Evolutionary conservation across 2,113 vertebrate genomes (phyloP).

Genomic region (Micronycteris hirsuta): DNA sequence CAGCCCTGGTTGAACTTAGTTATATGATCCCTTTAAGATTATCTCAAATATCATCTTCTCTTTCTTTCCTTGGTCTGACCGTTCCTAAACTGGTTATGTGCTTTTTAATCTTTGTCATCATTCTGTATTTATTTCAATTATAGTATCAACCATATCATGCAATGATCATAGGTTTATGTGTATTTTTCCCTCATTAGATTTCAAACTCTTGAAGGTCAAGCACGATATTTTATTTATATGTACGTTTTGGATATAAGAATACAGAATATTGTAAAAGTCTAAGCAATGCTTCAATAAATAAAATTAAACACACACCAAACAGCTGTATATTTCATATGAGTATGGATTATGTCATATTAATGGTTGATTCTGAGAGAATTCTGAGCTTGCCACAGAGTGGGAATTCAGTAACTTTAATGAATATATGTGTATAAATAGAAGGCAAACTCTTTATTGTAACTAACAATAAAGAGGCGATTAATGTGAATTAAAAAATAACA

Average conservation of each 20-base stretch:
- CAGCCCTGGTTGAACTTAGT: not conserved
- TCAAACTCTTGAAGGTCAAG: not conserved
- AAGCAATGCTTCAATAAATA: not conserved
- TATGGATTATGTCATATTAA: no score
- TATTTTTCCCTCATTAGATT: not conserved
- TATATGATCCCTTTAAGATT: not conserved
- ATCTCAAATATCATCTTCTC: not conserved
- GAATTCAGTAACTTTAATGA: not conserved
- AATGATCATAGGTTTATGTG: no score
- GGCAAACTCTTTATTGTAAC: not conserved
- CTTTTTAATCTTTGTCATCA: not conserved
- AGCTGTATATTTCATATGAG: not conserved
- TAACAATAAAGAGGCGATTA: not conserved
- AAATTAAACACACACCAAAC: not conserved
- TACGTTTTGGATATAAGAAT: not conserved
- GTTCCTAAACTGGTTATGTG: rapidly evolving
- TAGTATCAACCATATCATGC: not conserved
- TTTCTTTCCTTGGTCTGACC: not conserved
- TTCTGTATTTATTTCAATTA: not conserved
- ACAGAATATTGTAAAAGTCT: not conserved
- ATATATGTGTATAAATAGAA: not conserved
- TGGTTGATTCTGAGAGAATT: not conserved
- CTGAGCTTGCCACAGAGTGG: not conserved
- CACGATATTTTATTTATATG: not conserved
- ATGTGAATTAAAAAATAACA: not conserved